Percentiles rank a stretch among this genome's conserved stretches.
Evolutionary conservation across 2,797 vertebrate genomes (phyloP).

Genomic region (Syngnathus acus): DNA sequence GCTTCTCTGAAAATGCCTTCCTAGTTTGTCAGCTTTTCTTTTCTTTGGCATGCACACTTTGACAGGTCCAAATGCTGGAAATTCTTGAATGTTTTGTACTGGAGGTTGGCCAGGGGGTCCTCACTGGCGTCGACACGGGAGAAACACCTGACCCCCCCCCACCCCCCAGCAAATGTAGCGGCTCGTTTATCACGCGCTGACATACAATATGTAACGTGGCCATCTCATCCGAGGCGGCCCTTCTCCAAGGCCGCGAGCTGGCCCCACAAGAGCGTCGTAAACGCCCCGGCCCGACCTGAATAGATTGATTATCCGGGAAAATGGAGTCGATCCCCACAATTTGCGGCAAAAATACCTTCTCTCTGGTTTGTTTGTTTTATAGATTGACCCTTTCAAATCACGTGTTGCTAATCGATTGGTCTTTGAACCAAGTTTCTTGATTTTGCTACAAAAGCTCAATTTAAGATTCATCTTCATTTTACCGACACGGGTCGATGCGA

Average conservation of each 20-base stretch:
- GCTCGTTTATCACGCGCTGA: conserved; percentile 1
- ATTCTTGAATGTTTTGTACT: conserved; percentile 2
- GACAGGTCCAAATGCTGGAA: conserved; percentile 1
- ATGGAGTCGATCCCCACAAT: background rate
- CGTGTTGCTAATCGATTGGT: background rate
- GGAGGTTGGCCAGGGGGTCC: background rate
- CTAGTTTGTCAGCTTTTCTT: background rate
- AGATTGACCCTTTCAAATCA: background rate
- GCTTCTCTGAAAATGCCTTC: background rate
- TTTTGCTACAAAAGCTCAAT: too few relatives aligned
- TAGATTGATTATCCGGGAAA: background rate
- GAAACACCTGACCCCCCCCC: background rate
- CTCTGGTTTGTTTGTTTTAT: background rate
- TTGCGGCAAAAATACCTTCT: background rate
- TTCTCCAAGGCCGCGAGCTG: background rate
- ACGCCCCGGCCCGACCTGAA: background rate
- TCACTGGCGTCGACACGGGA: background rate
- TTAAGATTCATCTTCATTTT: too few relatives aligned
- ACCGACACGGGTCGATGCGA: too few relatives aligned
- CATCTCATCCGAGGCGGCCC: background rate
- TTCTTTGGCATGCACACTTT: conserved; percentile 2
- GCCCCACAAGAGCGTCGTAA: background rate
- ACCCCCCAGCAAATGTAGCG: background rate
- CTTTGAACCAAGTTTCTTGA: background rate
- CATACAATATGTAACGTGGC: background rate